Evolutionary conservation across 2,797 vertebrate genomes (phyloP), one percentile per base, ranked within the genome.

Genomic region (Anomalospiza imberbis): DNA sequence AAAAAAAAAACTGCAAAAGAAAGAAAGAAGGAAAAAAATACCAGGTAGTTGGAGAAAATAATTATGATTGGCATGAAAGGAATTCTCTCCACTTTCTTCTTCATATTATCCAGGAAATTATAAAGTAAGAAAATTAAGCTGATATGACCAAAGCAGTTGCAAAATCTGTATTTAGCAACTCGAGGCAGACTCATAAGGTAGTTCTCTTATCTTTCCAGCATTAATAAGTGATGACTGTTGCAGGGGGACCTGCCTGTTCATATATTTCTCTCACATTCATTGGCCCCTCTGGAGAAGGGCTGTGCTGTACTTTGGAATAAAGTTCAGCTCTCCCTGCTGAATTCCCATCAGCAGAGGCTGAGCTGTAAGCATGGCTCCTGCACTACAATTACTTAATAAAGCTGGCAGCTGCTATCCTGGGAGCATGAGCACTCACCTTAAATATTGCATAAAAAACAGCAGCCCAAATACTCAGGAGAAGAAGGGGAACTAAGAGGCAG

Each of bases 371-470:
- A 28, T 16, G 62, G 36, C 44, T 85, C 32, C n/a, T 89, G 61
- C 36, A 83, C 90, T 85, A 85, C 84, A 75, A 68, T 92, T 93
- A 77, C 47, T 89, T 95, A 95, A 73, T 65, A 84, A 96, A 93
- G 38, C 28, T 60, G 50, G 61, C 68, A 94, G 65, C 61, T 89
- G 34, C 83, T 83, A 78, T 77, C 75, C 85, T 87, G 83, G 66
- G 53, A 88, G 45, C 19, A 1, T 1, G 8, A 85, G 85, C 54
- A 13, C 32, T 92, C 82, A 40, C 51, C 72, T 96, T 95, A 94
- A 87, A 85, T 82, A 81, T 88, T 86, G 77, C 85, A 95, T 93
- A 73, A 83, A 93, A 70, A 63, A 3, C 0, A 53, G 60, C 3
- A 88, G 51, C 42, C 53, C 5, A 21, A 74, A 63, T 13, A 42